Evolutionary conservation across 2,113 vertebrate genomes (phyloP), one percentile per base, ranked within the genome.

Genomic region (Tachycineta bicolor): DNA sequence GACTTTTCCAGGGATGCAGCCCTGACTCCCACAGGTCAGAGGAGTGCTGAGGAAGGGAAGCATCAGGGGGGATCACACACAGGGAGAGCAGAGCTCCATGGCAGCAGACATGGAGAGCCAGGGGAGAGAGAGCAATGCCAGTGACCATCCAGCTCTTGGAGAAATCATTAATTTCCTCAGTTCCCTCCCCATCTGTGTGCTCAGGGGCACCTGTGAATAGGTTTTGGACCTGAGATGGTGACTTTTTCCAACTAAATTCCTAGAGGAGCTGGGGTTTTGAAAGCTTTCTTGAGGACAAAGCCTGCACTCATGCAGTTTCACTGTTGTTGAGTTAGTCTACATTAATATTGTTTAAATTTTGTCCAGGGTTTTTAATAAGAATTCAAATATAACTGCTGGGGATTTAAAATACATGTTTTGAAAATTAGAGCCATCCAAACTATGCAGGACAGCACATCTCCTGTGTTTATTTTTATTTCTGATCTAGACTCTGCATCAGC

Each of bases 401-500:
- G 17, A 25, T 90, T 83, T 81, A 7, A 94, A 90, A 89, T 84
- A 84, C 2, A 3, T 79, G 25, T 62, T 87, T 87, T 15, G 83
- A 88, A 92, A 91, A 68, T 6, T 33, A 17, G 56, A 94, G 60
- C 74, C 84, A 95, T 94, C 56, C 53, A 64, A 92, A 83, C 67
- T 80, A 93, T 86, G 82, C 68, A 75, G 90, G 73, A 71, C 84
- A 92, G 82, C 39, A 41, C 86, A 89, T 93, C 80, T 96, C 71
- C 62, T 64, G 34, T 53, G 74, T 49, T 95, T 96, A 94, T 94
- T 93, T 96, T 97, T 93, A 86, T 81, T 71, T 58, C 70, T 80
- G 47, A 91, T 80, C 71, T 76, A 94, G 88, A 64, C 64, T 90
- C 82, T 76, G 39, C 60, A 80, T 95, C 94, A 95, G 95, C 93